A percentile compares a stretch with the other conserved stretches of the same genome.
phyloP scores from a whole-genome alignment of 2,888 invertebrate species.

The Drosophila prolongata region DNA sequence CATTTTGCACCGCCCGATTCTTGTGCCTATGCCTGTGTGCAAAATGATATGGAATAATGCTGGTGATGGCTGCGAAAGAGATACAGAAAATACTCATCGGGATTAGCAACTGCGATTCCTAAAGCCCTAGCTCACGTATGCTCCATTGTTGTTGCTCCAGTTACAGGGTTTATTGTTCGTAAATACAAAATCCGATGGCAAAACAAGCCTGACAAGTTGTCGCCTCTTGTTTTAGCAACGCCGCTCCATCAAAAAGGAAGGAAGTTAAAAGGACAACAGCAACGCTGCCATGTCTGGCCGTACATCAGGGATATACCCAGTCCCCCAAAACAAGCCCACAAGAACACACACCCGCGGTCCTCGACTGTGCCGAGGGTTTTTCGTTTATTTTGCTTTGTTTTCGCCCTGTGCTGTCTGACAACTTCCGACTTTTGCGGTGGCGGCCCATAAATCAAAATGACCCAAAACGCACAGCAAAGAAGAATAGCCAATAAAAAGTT shows the following conservation, averaged over 20 bases:
- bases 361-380: conserved; percentile 20
- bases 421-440: conserved; percentile 48
- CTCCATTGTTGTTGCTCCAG: conserved; percentile 58
- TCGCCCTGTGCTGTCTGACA: conserved; percentile 34
- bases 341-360: conserved; percentile 8
- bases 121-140: conserved; percentile 58
- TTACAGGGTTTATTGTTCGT: conserved; percentile 12
- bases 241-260: conserved; percentile 22
- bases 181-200: conserved; percentile 37
- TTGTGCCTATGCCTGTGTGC: conserved; percentile 45
- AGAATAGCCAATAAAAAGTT: conserved; percentile 5
- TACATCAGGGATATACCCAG: conserved; percentile 23
- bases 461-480: conserved; percentile 27
- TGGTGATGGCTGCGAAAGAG: conserved; percentile 57
- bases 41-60: conserved; percentile 55
- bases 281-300: conserved; percentile 25
- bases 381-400: conserved; percentile 37
- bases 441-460: conserved; percentile 62
- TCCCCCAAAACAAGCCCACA: conserved; percentile 3
- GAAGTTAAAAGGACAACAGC: conserved; percentile 18
- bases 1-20: conserved; percentile 56
- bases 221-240: conserved; percentile 51
- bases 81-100: conserved; percentile 34
- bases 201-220: conserved; percentile 47
- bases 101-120: conserved; percentile 40